A percentile compares a stretch with the other conserved stretches of the same genome.
phyloP scores from a whole-genome alignment of 2,113 vertebrate genomes.

The Erythrocercus mccallii region DNA sequence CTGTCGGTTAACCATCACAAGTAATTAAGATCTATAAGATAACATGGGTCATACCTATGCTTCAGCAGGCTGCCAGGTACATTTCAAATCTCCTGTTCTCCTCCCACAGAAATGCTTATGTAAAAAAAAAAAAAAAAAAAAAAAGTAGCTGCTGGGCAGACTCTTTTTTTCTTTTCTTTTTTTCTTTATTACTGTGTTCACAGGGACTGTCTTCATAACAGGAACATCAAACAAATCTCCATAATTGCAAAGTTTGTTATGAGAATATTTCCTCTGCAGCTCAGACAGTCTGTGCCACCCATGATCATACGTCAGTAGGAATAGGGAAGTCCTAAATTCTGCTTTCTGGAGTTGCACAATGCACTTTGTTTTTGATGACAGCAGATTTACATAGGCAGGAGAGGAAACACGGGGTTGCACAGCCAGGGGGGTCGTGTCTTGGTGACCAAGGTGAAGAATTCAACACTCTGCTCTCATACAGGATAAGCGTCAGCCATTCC shows the following conservation, averaged over 20 bases:
- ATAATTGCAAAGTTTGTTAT: background rate
- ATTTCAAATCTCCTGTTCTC: background rate
- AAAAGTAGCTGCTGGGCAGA: background rate
- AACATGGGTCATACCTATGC: background rate
- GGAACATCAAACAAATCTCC: background rate
- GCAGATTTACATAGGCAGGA: background rate
- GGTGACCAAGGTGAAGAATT: background rate
- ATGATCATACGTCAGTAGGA: background rate
- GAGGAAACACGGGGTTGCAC: background rate
- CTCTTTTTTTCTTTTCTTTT: background rate
- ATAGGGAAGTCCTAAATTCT: background rate
- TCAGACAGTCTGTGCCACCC: background rate
- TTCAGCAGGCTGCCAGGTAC: conserved; percentile 12
- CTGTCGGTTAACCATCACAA: conserved; percentile 38
- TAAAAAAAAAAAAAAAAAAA: background rate
- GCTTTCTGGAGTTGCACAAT: background rate
- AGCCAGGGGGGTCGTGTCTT: background rate
- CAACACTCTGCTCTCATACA: background rate
- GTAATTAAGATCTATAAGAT: background rate
- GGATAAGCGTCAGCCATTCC: background rate
- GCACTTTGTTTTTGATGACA: background rate
- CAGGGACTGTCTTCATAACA: background rate
- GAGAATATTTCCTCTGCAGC: background rate
- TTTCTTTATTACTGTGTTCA: background rate
- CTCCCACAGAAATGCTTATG: conserved; percentile 28